These are phyloP conservation scores for Lithodes maja DNA, from an alignment of 2,888 invertebrate species.

Conservation along the genomic window DNA sequence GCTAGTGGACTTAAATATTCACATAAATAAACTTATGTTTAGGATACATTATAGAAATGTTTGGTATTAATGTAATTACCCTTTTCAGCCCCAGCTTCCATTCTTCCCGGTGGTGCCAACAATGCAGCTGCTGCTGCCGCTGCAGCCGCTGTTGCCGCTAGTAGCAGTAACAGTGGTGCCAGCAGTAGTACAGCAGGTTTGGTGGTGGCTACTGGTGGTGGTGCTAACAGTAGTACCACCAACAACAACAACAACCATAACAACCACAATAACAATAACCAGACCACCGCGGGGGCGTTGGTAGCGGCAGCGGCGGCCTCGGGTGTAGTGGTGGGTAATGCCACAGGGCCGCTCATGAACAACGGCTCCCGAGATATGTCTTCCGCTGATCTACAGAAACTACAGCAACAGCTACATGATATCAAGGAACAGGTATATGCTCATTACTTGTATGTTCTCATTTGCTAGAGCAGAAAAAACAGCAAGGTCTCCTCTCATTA, in stretches of 20 bases:
- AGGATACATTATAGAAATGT: not conserved
- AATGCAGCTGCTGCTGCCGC: conserved; percentile 8
- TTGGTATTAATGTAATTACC: not conserved
- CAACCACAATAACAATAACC: conserved; percentile 34
- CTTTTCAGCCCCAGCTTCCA: conserved; percentile 50
- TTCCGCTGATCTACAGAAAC: conserved; percentile 87
- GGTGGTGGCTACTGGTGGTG: not conserved
- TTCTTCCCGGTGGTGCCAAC: conserved; percentile 46
- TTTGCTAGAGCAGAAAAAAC: no score
- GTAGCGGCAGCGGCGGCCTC: conserved; percentile 41
- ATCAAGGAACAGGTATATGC: conserved; percentile 92
- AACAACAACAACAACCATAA: conserved; percentile 4
- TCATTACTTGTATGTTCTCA: no score
- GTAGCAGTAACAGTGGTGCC: conserved; percentile 25
- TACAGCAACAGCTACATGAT: conserved; percentile 96
- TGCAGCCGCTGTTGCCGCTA: conserved; percentile 24
- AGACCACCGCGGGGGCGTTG: conserved; percentile 8
- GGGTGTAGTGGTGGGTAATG: conserved; percentile 14
- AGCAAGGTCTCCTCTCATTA: no score
- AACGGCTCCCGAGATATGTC: conserved; percentile 81
- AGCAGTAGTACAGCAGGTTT: conserved; percentile 9
- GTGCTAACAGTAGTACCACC: not conserved
- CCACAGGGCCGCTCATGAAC: conserved; percentile 78
- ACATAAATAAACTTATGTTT: not conserved
- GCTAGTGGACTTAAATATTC: not conserved